Percentiles rank a stretch among this genome's conserved stretches.
Conservation (phyloP, 37 sponge, comb jelly and placozoan genomes). For the Diacarnus erythraeanus region DNA sequence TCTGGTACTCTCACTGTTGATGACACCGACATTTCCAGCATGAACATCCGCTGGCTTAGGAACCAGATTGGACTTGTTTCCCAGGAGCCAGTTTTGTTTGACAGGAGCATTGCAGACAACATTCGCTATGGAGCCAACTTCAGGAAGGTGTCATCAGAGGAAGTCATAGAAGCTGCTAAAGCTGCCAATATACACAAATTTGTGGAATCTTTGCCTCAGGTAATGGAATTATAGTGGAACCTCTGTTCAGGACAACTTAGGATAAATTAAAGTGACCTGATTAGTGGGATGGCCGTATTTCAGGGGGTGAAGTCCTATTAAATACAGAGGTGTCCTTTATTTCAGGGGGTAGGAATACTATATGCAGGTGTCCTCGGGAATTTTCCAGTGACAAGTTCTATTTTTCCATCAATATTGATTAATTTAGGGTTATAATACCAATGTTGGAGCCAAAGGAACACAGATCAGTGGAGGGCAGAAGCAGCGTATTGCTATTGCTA, state of each 20-base stretch:
- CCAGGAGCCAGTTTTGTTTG: slow-evolving; percentile 90
- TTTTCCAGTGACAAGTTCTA: too few relatives aligned
- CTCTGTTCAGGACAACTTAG: not conserved
- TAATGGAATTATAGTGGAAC: slow-evolving; percentile 10
- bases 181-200: slow-evolving; percentile 94
- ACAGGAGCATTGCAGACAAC: slow-evolving; percentile 86
- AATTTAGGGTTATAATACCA: slow-evolving; percentile 67
- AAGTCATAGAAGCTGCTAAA: slow-evolving; percentile 83
- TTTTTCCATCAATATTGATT: too few relatives aligned
- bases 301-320: too few relatives aligned
- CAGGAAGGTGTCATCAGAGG: slow-evolving; percentile 80
- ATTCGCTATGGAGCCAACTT: slow-evolving; percentile 90
- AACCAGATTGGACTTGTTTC: slow-evolving; percentile 85
- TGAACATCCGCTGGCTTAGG: slow-evolving; percentile 83
- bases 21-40: slow-evolving; percentile 45
- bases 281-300: too few relatives aligned
- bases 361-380: too few relatives aligned
- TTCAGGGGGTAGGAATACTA: too few relatives aligned
- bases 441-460: slow-evolving; percentile 69
- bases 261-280: too few relatives aligned
- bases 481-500: slow-evolving; percentile 80
- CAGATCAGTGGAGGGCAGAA: slow-evolving; percentile 85
- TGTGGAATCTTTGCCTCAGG: slow-evolving; percentile 82
- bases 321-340: too few relatives aligned
- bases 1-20: slow-evolving; percentile 57